Evolutionary conservation across 2,113 vertebrate genomes (phyloP), one percentile per base, ranked within the genome.

Genomic region (Romanogobio albipinnatus): DNA sequence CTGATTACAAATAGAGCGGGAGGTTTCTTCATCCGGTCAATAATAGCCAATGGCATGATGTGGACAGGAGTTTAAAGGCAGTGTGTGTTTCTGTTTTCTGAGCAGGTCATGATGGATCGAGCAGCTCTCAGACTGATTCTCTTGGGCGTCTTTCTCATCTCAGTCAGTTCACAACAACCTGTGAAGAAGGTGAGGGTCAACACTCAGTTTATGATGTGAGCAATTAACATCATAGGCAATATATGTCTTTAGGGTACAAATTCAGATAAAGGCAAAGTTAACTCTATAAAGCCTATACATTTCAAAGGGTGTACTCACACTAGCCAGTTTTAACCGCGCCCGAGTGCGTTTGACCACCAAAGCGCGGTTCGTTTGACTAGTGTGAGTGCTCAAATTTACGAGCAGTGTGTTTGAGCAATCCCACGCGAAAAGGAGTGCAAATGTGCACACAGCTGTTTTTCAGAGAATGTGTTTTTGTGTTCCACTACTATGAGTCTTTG

Each of bases 101-200:
- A 39, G 14, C 94, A 94, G 47, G 61, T 68, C 61, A 70, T 14
- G 61, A 84, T 84, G 83, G 61, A 17, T 68, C 45, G 62, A 78
- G 49, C 33, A 17, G 39, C 14, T 43, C 11, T 80, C 49, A 14
- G 14, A 24, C 9, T 71, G 47, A 58, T 76, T 78, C 33, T 84
- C 17, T 43, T 56, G 15, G 22, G 83, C 29, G 22, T 58, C 29
- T 78, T 78, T 66, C 49, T 77, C n/a, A 58, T 70, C 62, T 77
- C 47, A 43, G 73, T n/a, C 61, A 19, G 15, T 56, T 64, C 62
- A n/a, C 49, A 29, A n/a, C 49, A 29, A 19, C n/a, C 74, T 64
- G 36, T 53, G 13, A 53, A 36, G 15, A 84, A 78, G 83, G 83
- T 84, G 66, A 77, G 59, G 53, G 1, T 24, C 11, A 78, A 75